Evolutionary conservation across 2,113 vertebrate species (phyloP).

Genomic region (Diphyllodes magnificus): DNA sequence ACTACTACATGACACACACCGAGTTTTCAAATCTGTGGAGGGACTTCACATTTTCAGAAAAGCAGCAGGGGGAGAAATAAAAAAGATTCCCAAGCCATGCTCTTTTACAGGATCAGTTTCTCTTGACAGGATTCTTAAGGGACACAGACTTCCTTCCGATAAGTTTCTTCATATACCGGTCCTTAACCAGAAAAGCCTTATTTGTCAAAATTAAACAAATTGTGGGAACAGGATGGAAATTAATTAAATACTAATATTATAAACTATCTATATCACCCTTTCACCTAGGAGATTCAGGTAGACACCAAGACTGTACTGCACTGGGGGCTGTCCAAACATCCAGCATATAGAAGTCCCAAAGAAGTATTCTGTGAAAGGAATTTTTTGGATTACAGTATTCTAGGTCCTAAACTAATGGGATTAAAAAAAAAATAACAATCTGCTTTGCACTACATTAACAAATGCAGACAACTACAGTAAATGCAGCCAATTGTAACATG

Average conservation of each 20-base stretch:
- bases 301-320: neutral
- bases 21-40: neutral
- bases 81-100: neutral
- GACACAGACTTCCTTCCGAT: neutral
- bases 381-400: neutral
- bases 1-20: neutral
- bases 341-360: neutral
- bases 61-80: neutral
- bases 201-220: neutral
- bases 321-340: neutral
- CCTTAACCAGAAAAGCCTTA: neutral
- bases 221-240: neutral
- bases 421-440: neutral
- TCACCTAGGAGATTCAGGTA: neutral
- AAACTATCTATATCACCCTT: neutral
- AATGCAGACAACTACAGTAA: neutral
- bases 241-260: neutral
- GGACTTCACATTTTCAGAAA: neutral
- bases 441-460: neutral
- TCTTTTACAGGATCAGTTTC: neutral
- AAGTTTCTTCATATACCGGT: neutral
- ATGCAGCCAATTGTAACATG: neutral
- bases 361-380: neutral
- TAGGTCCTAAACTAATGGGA: neutral
- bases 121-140: neutral